Evolutionary conservation across 2,888 invertebrate genomes (phyloP).

Genomic region (Philonicus albiceps): DNA sequence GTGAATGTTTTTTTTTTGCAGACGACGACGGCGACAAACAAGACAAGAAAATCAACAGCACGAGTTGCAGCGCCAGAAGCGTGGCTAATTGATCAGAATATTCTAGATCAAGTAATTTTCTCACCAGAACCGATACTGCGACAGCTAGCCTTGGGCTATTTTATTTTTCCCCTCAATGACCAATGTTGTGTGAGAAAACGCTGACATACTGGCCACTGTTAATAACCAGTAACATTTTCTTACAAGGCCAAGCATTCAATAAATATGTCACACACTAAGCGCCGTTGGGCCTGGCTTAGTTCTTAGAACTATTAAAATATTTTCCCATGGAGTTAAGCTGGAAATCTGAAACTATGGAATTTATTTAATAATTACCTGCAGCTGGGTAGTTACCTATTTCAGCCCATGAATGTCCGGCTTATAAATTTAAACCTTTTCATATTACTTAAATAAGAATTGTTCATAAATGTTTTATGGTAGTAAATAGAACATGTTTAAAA

Average conservation of each 20-base stretch:
- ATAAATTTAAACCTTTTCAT: background rate
- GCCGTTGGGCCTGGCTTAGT: background rate
- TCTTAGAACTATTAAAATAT: background rate
- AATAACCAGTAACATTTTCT: background rate
- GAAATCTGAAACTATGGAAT: background rate
- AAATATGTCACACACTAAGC: background rate
- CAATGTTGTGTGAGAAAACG: background rate
- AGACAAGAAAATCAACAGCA: background rate
- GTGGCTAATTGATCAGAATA: background rate
- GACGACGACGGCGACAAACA: background rate
- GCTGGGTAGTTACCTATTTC: background rate
- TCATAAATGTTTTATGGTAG: no score
- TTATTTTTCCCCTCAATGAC: background rate
- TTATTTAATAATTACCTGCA: background rate
- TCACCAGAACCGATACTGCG: background rate
- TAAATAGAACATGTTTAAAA: no score
- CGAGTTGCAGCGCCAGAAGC: background rate
- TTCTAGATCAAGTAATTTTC: background rate
- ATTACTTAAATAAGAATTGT: no score
- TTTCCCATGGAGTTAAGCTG: background rate
- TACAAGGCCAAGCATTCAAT: background rate
- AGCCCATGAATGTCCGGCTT: background rate
- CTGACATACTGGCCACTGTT: background rate
- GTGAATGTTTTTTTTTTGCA: background rate
- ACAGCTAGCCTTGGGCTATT: background rate